Evolutionary conservation across 1,140 invertebrate genomes (phyloP), one percentile per base, ranked within the genome.

Genomic region (Aphidius gifuensis): DNA sequence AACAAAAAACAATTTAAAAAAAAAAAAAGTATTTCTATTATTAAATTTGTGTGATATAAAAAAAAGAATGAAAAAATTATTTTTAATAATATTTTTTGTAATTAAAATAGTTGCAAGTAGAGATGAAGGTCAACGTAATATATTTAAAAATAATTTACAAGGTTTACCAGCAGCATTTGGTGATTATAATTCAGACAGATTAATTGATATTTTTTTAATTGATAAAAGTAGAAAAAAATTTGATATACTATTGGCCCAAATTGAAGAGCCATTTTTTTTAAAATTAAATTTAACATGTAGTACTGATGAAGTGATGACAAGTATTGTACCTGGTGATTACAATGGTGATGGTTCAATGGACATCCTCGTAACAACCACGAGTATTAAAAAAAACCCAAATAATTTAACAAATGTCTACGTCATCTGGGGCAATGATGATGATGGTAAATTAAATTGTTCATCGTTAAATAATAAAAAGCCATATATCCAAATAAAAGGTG

Each of bases 321-420:
- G 90, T 73, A 86, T 97, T 6, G 89, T 96, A 2, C 94, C 95
- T 32, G 94, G 92, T 1, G 95, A 98, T 76, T 98, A 93, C 77
- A 92, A 96, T 82, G 95, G 95, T 1, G 94, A 98, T 83, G 91
- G 92, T 5, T 86, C 92, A 47, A 94, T 98, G 92, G 96, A 98
- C 80, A 83, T 97, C 9, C 71, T 97, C 53, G 83, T 97, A 1
- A 90, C 90, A 2, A 85, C 87, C 4, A 64, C 87, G 4, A 64
- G 75, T 4, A 61, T 74, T 9, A 66, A 45, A 39, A 64, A 66
- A 21, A 66, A 61, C 9, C 45, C 4, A 32, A 51, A 66, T 1
- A 65, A 62, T 9, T 46, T 79, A 3, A 84, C 84, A 48, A 74
- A 85, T 61, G 83, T 87, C 2, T 82, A 88, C 64, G 85, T 93